phyloP scores from a whole-genome alignment of 2,113 vertebrate species.

The Terrapene triunguis region DNA sequence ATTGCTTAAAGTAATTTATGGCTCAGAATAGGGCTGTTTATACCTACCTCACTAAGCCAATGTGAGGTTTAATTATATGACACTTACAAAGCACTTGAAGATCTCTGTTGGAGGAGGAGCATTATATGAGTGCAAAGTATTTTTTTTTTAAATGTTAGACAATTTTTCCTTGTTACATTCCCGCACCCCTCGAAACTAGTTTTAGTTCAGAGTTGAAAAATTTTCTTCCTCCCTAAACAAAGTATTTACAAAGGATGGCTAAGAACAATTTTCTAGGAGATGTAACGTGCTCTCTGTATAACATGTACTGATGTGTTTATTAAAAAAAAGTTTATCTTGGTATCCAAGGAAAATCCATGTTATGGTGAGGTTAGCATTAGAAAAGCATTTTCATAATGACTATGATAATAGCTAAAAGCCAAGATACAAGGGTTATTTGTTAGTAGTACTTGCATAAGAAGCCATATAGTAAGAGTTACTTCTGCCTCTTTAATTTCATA shows the following conservation, averaged over 20 bases:
- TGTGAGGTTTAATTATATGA: not conserved
- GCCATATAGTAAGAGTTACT: conserved; percentile 10
- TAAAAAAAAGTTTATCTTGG: not conserved
- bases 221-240: not conserved
- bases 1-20: not conserved
- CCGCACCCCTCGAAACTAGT: not conserved
- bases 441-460: conserved; percentile 71
- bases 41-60: not conserved
- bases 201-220: not conserved
- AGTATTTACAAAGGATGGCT: not conserved
- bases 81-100: not conserved
- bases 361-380: conserved; percentile 62
- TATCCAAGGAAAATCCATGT: not conserved
- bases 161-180: not conserved
- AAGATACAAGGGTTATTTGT: conserved; percentile 68
- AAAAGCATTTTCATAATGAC: conserved; percentile 57
- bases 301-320: not conserved
- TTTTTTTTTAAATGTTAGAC: not conserved
- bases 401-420: conserved; percentile 61
- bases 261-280: not conserved
- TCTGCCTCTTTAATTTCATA: not conserved
- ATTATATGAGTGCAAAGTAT: not conserved
- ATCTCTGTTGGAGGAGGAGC: not conserved
- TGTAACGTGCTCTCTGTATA: not conserved
- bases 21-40: not conserved